Percentiles rank a stretch among this genome's conserved stretches.
Conservation (phyloP, 2,797 vertebrate genomes). For the Acropternis orthonyx region DNA sequence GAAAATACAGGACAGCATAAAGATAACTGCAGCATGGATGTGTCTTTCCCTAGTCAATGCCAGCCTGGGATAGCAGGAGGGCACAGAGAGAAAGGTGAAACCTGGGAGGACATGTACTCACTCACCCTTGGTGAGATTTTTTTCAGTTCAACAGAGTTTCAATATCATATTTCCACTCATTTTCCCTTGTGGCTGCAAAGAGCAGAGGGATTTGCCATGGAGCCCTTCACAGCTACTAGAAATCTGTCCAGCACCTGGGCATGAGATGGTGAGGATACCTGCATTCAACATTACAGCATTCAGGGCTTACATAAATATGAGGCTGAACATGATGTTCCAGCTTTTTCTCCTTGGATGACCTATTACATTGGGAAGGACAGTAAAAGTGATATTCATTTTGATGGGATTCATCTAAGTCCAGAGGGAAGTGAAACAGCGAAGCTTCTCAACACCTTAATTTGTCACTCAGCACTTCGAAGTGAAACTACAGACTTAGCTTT, state of each 20-base stretch:
- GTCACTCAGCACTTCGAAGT: background rate
- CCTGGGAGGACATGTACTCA: background rate
- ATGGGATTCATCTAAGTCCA: background rate
- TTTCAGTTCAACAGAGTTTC: background rate
- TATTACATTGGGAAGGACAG: background rate
- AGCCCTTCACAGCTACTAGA: background rate
- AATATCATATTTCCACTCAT: rapidly evolving
- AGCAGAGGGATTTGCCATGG: background rate
- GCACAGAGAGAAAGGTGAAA: background rate
- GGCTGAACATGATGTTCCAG: background rate
- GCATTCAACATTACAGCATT: background rate
- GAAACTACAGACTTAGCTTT: background rate
- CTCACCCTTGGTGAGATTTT: background rate
- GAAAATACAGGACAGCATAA: background rate
- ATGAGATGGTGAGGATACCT: background rate
- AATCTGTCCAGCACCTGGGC: background rate
- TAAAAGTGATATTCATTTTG: background rate
- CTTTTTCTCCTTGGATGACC: background rate
- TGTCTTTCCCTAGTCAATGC: background rate
- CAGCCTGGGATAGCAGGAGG: background rate
- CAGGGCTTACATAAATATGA: background rate
- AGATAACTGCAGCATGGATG: background rate
- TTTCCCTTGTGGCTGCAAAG: background rate
- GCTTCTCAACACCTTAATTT: background rate
- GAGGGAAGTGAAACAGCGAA: background rate